Evolutionary conservation across 1,140 invertebrate genomes (phyloP), one percentile per base, ranked within the genome.

Genomic region (Pseudomyrmex flavicornis): DNA sequence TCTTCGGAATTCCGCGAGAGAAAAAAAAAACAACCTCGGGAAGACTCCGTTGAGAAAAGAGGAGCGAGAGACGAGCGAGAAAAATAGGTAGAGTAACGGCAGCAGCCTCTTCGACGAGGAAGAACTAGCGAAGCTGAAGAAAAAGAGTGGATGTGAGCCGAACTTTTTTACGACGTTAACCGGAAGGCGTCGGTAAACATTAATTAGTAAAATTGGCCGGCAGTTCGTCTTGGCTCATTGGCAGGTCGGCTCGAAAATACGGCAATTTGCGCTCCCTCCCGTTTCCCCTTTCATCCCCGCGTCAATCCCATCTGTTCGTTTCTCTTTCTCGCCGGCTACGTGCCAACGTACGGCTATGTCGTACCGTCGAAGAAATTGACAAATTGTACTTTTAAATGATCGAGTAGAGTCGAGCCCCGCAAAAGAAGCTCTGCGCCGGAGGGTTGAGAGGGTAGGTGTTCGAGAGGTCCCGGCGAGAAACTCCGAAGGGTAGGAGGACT

Each of bases 381-480:
- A 89, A 89, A 89, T 88, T 89, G 88, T 89, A 89, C 88, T 89
- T 89, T 89, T 85, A 89, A 88, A 88, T 89, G 87, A 89, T 89
- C 87, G 84, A 83, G 72, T 44, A 56, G 61, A 72, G 59, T 54
- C 10, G 46, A n/a, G 62, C 13, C 62, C 76, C 35, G 44, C 15
- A 52, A 66, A 87, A 83, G 77, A 75, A 84, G 68, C 26, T 17
- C 65, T 35, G 46, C 35, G 58, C 84, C 10, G 20, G 77, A 56
- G 73, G 63, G 52, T 35, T 35, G 35, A 58, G 20, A 70, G 0
- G 82, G 72, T 35, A 35, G 35, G 35, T 35, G 83, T 84, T 82
- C 59, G 79, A 69, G 69, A 79, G 82, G 65, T 48, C 54, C 44
- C 70, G 20, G 79, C 59, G 65, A 46, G n/a, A 20, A 52, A 50